phyloP scores from a whole-genome alignment of 2,797 vertebrate genomes.

The Enteromius treurensis region DNA sequence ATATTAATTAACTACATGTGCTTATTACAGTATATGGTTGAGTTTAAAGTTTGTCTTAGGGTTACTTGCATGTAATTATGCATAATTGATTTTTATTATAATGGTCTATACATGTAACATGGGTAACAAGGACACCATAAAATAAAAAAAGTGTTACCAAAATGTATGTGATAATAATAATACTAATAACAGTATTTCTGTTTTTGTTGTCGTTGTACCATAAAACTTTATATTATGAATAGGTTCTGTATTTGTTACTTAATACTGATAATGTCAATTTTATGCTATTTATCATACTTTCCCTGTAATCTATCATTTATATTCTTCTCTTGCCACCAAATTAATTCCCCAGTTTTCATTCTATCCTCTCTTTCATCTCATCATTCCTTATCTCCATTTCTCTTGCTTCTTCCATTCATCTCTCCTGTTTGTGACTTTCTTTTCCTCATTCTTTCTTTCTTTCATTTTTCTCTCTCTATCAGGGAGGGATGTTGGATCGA shows the following conservation, averaged over 20 bases:
- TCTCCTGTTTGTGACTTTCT: slow-evolving; percentile 3
- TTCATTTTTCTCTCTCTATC: slow-evolving; percentile 45
- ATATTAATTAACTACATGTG: not conserved
- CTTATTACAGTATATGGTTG: no score
- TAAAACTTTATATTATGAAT: no score
- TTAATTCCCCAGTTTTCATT: not conserved
- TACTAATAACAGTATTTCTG: not conserved
- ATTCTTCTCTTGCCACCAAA: not conserved
- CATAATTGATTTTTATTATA: not conserved
- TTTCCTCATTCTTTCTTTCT: slow-evolving; percentile 10
- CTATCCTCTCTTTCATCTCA: slow-evolving; percentile 8
- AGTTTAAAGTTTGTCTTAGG: no score
- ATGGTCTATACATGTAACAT: not conserved
- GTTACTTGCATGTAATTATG: no score
- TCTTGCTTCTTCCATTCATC: slow-evolving; percentile 24
- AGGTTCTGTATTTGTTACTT: not conserved
- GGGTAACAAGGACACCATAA: not conserved
- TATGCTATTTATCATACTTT: not conserved
- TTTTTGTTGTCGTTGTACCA: not conserved
- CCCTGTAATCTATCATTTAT: slow-evolving; percentile 5
- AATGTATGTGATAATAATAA: not conserved
- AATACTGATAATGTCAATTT: not conserved
- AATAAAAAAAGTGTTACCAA: no score
- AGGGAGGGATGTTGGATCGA: slow-evolving; percentile 64
- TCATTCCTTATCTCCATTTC: slow-evolving; percentile 35